Percentiles rank a stretch among this genome's conserved stretches.
Conservation (phyloP, 2,797 vertebrate genomes). For the Neosilurus mollespiculum region DNA sequence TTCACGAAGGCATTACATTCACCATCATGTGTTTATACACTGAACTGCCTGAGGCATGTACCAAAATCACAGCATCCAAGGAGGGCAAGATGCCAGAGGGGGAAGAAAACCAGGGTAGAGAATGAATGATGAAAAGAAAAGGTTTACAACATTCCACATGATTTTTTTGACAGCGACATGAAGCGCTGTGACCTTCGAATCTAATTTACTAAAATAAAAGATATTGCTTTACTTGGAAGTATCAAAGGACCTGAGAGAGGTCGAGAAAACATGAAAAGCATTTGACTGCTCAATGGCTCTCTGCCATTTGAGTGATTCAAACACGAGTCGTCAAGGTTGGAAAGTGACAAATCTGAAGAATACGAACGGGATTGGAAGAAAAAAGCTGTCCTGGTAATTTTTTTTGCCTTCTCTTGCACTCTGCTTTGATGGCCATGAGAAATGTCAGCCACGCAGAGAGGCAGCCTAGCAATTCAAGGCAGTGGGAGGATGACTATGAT, state of each 20-base stretch:
- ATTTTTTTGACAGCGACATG: slow-evolving; percentile 44
- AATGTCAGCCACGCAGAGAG: slow-evolving; percentile 35
- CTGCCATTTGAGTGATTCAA: slow-evolving; percentile 39
- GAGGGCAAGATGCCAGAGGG: slow-evolving; percentile 61
- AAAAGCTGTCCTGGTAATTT: slow-evolving; percentile 45
- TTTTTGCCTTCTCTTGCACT: slow-evolving; percentile 32
- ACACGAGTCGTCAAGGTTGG: slow-evolving; percentile 52
- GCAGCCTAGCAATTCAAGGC: slow-evolving; percentile 37
- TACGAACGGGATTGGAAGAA: slow-evolving; percentile 39
- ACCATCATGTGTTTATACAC: slow-evolving; percentile 43
- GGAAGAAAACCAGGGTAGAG: slow-evolving; percentile 40
- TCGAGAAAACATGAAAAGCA: slow-evolving; percentile 40
- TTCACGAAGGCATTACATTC: slow-evolving; percentile 29
- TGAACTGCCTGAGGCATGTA: slow-evolving; percentile 38
- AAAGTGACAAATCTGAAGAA: slow-evolving; percentile 48
- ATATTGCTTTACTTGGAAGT: slow-evolving; percentile 42
- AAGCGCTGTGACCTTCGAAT: slow-evolving; percentile 54
- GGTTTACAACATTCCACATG: slow-evolving; percentile 41
- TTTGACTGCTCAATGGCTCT: slow-evolving; percentile 52
- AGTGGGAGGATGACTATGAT: slow-evolving; percentile 39
- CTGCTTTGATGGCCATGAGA: slow-evolving; percentile 50
- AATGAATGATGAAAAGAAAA: slow-evolving; percentile 51
- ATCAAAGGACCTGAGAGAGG: slow-evolving; percentile 46
- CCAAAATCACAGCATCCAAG: slow-evolving; percentile 57
- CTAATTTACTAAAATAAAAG: slow-evolving; percentile 58